Percentiles rank a stretch among this genome's conserved stretches.
Conservation (phyloP, 2,797 vertebrate genomes). For the Cheirogaleus major region DNA sequence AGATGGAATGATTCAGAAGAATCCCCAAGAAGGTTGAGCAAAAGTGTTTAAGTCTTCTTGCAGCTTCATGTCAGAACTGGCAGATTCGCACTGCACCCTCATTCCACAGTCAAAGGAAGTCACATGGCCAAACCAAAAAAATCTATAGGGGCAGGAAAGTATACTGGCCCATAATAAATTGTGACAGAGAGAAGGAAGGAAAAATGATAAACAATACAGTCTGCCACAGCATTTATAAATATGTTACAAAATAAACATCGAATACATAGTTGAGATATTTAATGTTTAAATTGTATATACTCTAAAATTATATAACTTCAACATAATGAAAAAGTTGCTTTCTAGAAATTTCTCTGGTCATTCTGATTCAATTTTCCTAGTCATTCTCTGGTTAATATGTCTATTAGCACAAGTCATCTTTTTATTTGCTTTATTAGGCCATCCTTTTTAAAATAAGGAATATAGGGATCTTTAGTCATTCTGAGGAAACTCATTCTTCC, state of each 20-base stretch:
- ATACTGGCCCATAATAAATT: not conserved
- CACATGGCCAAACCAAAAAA: not conserved
- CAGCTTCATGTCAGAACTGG: not conserved
- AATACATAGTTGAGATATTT: not conserved
- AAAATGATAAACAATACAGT: not conserved
- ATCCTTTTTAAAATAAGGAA: not conserved
- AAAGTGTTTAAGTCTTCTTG: not conserved
- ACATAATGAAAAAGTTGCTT: not conserved
- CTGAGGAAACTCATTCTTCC: not conserved
- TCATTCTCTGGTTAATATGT: not conserved
- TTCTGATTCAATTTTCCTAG: not conserved
- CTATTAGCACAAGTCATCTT: not conserved
- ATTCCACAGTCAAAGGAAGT: not conserved
- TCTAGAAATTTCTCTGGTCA: not conserved
- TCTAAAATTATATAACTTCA: not conserved
- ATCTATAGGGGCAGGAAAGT: not conserved
- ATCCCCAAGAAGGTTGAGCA: not conserved
- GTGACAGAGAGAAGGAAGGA: not conserved
- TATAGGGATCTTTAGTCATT: not conserved
- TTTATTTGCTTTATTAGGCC: not conserved
- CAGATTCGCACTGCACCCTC: not conserved
- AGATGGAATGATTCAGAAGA: not conserved
- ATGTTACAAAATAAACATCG: not conserved
- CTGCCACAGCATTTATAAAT: not conserved
- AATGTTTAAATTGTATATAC: not conserved